phyloP scores from a whole-genome alignment of 2,113 vertebrate genomes.

The Octodon degus region DNA sequence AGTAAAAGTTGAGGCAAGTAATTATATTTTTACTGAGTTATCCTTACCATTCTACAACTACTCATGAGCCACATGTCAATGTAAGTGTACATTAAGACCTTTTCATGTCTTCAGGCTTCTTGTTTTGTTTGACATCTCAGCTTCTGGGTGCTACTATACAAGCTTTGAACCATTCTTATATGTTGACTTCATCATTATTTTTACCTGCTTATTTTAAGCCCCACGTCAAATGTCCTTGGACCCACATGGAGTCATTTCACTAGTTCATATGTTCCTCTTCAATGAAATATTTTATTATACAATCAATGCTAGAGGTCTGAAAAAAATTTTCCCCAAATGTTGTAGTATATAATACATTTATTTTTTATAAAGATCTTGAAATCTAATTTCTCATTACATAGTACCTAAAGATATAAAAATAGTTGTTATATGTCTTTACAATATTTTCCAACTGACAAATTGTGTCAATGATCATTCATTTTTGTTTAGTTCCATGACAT shows the following conservation, averaged over 20 bases:
- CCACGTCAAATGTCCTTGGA: not conserved
- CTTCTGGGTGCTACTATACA: not conserved
- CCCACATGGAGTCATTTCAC: not conserved
- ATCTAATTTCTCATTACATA: not conserved
- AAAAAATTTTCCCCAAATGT: not conserved
- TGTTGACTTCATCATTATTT: not conserved
- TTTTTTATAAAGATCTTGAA: conserved; percentile 19
- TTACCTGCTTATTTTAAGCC: not conserved
- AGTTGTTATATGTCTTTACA: not conserved
- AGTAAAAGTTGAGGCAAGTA: not conserved
- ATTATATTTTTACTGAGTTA: not conserved
- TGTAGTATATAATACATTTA: not conserved
- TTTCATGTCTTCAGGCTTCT: not conserved
- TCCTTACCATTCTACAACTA: not conserved
- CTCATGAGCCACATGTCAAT: not conserved
- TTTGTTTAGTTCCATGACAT: not conserved
- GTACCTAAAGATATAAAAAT: not conserved
- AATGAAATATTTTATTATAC: not conserved
- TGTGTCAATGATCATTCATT: not conserved
- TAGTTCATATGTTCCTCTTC: not conserved
- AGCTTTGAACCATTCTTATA: not conserved
- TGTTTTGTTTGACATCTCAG: not conserved
- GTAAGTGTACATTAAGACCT: not conserved
- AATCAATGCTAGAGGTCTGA: not conserved
- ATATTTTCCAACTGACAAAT: not conserved